Evolutionary conservation across 2,888 invertebrate genomes (phyloP), one percentile per base, ranked within the genome.

Genomic region (Agonopterix alstromeriana): DNA sequence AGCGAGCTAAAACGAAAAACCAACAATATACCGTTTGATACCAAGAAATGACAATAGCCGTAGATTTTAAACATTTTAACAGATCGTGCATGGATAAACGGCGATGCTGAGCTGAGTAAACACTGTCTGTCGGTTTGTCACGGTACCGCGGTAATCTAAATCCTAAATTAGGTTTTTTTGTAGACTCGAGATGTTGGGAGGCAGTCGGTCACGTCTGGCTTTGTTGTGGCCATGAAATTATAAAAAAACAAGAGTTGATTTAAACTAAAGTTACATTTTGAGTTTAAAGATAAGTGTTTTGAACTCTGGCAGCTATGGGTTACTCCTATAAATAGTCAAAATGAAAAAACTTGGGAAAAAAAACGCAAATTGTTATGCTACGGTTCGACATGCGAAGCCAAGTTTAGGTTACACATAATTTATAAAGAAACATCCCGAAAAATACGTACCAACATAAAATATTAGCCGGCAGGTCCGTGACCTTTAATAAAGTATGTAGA

Each of bases 81-180:
- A 70, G 73, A 73, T 85, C 86, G 85, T 87, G 86, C 86, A 84
- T 87, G 73, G 77, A 84, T 78, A 84, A 81, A 76, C 65, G 72
- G 61, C 64, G 65, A 60, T 61, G 70, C 76, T 80, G 70, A 73
- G 77, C 76, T 80, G 70, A 73, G 77, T 73, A 85, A 85, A 87
- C 79, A 85, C 70, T 73, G 70, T 71, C 70, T 73, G 70, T 57
- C 63, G 57, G 72, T 78, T 72, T 57, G 84, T 72, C 70, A 80
- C 80, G 82, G 73, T 77, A 61, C 54, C 58, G 63, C 64, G 53
- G 70, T 74, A 77, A 84, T 81, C 79, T 73, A 75, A 81, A 79
- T 74, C 75, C 74, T 68, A 82, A 83, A 84, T 85, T 76, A 77
- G 79, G 82, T 85, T 75, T 85, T 84, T 85, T 84, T 83, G 77